Base-by-base conservation (phyloP, 2,113 vertebrate genomes). In the Acanthisitta chloris region DNA sequence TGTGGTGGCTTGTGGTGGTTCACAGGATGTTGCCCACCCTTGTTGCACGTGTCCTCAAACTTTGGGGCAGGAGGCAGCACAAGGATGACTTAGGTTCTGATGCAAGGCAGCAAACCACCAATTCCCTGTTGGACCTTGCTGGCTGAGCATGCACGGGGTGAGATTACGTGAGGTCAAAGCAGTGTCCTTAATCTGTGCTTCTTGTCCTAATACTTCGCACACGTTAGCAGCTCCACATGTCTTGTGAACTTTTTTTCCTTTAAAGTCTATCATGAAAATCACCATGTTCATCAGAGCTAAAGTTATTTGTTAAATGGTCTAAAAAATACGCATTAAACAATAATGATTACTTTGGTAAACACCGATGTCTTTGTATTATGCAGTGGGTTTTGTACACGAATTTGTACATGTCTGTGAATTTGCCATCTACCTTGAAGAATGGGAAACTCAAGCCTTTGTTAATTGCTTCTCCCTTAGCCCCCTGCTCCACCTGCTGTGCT, bases 221-320 rank as follows among this genome's bases (percentile, higher is more conserved):
- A 8, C 33, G 79, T 71, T 83, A 81, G 83, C 77, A 89, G 92
- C 94, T 92, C 31, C 64, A 5, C 51, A 2, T 83, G 90, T 93
- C 78, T 65, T 52, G 38, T 0, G 29, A 92, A 89, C 76, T 90
- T 90, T 49, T 51, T 94, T 69, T 34, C 67, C 73, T 81, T 74
- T n/a, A 15, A 81, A 91, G 49, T 88, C 90, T 67, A 49, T 96
- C 83, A 28, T 81, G 89, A 77, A 95, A 97, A 96, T 93, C 86
- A 78, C 72, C 85, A 73, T 94, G 88, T 90, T 97, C 92, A 95
- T 93, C 88, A 93, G 94, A 97, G 96, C 95, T 94, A 84, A 91
- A 94, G 86, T 95, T 96, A 97, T 96, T 91, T 93, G 95, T 94
- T 97, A 96, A 97, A 97, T 96, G 94, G 90, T 92, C 88, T 94